Percentiles rank a stretch among this genome's conserved stretches.
Evolutionary conservation across 2,888 invertebrate genomes (phyloP).

Genomic region (Mimachlamys varia): DNA sequence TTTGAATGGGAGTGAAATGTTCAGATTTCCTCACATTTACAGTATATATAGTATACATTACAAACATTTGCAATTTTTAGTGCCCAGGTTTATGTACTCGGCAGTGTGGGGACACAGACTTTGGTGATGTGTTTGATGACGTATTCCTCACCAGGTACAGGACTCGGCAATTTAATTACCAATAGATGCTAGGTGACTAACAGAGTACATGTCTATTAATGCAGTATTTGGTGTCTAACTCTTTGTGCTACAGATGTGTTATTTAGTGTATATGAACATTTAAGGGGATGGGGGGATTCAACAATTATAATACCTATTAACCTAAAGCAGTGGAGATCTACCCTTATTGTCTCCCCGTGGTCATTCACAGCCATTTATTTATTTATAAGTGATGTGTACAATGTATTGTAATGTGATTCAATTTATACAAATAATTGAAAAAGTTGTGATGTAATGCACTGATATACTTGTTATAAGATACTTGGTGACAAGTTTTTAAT

Average conservation of each 20-base stretch:
- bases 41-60: not conserved
- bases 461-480: not conserved
- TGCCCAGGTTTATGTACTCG: not conserved
- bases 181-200: constrained; percentile 12
- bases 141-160: not conserved
- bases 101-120: not conserved
- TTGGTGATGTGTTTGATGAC: not conserved
- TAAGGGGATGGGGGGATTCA: not conserved
- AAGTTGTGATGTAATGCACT: not conserved
- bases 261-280: constrained; percentile 13
- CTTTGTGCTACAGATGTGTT: constrained; percentile 11
- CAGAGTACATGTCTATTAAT: not conserved
- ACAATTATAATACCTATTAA: not conserved
- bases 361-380: constrained; percentile 13
- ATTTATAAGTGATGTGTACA: constrained; percentile 11
- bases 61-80: constrained; percentile 36
- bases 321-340: not conserved
- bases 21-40: constrained; percentile 2
- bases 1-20: not conserved
- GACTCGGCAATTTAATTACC: not conserved
- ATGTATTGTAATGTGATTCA: constrained; percentile 17
- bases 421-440: constrained; percentile 21
- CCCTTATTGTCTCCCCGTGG: not conserved
- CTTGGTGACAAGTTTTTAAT: not conserved
- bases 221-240: constrained; percentile 34